Evolutionary conservation across 2,797 vertebrate species (phyloP).

Genomic region (Myiothlypis chrysogaster): DNA sequence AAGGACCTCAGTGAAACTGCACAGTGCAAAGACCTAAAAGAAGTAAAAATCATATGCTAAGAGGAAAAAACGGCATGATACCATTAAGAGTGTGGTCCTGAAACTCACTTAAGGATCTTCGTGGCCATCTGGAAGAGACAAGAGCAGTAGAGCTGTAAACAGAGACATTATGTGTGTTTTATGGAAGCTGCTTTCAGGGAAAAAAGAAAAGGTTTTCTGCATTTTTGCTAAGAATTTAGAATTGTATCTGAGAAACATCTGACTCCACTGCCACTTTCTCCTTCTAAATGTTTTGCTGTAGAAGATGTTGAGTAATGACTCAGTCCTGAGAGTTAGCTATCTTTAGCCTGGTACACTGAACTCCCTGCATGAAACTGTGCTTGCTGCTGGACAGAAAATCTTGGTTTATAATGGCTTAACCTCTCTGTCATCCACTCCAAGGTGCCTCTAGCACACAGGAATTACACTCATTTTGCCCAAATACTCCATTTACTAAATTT

Average conservation of each 20-base stretch:
- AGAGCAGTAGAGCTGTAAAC: not conserved
- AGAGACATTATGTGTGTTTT: not conserved
- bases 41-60: not conserved
- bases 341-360: not conserved
- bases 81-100: rapidly evolving
- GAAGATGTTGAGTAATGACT: not conserved
- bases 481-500: not conserved
- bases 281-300: not conserved
- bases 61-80: not conserved
- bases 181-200: not conserved
- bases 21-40: not conserved
- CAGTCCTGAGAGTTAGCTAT: not conserved
- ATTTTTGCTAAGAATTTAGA: not conserved
- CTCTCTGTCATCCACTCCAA: not conserved
- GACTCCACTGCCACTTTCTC: not conserved
- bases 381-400: not conserved
- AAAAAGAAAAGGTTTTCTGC: not conserved
- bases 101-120: not conserved
- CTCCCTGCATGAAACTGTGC: not conserved
- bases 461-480: not conserved
- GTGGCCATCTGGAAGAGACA: not conserved
- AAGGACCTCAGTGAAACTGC: not conserved
- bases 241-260: not conserved
- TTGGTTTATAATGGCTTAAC: not conserved
- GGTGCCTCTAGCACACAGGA: not conserved